Evolutionary conservation across 2,888 invertebrate genomes (phyloP).

Genomic region (Drosophila flavopinicola): DNA sequence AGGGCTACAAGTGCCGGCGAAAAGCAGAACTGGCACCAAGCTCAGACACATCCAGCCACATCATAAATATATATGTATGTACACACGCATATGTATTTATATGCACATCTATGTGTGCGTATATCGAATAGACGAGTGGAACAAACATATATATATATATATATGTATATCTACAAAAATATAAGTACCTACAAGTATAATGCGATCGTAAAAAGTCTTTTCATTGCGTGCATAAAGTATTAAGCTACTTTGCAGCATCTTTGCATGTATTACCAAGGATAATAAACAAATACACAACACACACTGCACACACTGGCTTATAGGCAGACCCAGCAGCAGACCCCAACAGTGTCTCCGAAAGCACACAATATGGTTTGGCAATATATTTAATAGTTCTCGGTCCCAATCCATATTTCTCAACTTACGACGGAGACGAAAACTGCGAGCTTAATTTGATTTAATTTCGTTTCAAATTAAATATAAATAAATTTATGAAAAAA

Average conservation of each 20-base stretch:
- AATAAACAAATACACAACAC: constrained; percentile 69
- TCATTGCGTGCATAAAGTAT: constrained; percentile 82
- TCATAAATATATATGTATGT: neutral
- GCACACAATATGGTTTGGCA: neutral
- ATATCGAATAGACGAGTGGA: constrained; percentile 63
- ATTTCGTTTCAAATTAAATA: too few species aligned
- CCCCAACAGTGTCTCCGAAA: constrained; percentile 35
- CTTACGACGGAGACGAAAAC: too few species aligned
- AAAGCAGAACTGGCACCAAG: constrained; percentile 23
- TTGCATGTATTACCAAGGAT: constrained; percentile 78
- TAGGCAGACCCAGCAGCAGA: constrained; percentile 23
- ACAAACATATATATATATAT: too few species aligned
- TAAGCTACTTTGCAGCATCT: constrained; percentile 82
- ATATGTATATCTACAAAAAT: constrained; percentile 68
- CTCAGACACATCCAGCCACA: constrained; percentile 14
- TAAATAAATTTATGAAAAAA: too few species aligned
- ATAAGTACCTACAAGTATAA: constrained; percentile 79
- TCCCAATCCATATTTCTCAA: too few species aligned
- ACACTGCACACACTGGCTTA: constrained; percentile 19
- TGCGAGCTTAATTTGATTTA: too few species aligned
- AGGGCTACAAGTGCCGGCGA: constrained; percentile 51
- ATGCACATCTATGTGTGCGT: constrained; percentile 4
- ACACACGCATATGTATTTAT: neutral
- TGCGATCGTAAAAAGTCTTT: constrained; percentile 82
- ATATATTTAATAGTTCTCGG: too few species aligned